These are phyloP conservation scores for Heliocidaris erythrogramma DNA, from an alignment of 35 echinoderm and acorn worm genomes.

Conservation along the genomic window DNA sequence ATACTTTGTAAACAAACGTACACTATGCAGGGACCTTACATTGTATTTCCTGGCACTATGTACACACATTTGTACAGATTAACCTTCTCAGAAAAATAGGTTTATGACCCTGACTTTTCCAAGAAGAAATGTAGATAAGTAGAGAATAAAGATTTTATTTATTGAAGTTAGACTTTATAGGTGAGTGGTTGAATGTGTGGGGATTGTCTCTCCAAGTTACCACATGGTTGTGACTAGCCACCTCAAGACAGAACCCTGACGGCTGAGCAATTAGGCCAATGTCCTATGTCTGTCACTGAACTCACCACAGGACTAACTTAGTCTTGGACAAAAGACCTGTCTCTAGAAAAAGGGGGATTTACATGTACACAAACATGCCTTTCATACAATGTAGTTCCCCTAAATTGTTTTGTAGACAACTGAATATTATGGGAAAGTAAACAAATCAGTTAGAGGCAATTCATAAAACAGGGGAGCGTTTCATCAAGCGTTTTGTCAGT, in stretches of 20 bases:
- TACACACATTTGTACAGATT: not conserved
- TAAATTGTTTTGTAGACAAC: too few relatives aligned
- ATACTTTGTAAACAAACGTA: not conserved
- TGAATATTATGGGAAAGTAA: too few relatives aligned
- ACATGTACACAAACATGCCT: not conserved
- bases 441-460: too few relatives aligned
- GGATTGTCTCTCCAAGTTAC: not conserved
- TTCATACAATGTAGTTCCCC: not conserved
- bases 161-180: not conserved
- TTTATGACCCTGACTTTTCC: not conserved
- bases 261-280: slow-evolving; percentile 17
- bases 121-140: not conserved
- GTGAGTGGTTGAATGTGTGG: not conserved
- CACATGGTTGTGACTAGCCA: not conserved
- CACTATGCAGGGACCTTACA: too few relatives aligned
- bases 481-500: too few relatives aligned
- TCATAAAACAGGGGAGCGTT: too few relatives aligned
- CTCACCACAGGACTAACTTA: slow-evolving; percentile 7
- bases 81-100: not conserved
- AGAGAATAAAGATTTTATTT: not conserved
- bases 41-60: too few relatives aligned
- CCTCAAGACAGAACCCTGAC: slow-evolving; percentile 14
- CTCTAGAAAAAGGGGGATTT: not conserved
- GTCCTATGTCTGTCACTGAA: slow-evolving; percentile 29
- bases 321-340: not conserved